Percentiles rank a stretch among this genome's conserved stretches.
These are phyloP conservation scores for Tympanuchus pallidicinctus DNA, from an alignment of 2,113 vertebrate species.

Conservation along the genomic window DNA sequence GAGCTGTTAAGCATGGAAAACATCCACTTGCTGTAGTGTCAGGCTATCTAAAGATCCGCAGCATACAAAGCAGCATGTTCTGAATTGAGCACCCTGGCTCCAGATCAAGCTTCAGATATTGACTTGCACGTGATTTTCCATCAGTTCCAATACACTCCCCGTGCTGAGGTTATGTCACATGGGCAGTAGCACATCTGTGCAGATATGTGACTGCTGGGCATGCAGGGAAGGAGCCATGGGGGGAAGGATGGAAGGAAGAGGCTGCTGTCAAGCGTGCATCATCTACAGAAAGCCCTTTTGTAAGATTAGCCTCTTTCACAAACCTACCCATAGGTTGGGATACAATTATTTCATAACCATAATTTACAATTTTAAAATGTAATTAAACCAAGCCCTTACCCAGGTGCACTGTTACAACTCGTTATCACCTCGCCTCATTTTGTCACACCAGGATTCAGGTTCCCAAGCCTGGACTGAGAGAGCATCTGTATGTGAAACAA, in stretches of 20 bases:
- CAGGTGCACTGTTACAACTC: not conserved
- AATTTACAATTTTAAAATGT: too few relatives aligned
- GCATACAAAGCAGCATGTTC: accelerated
- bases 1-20: not conserved
- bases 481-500: accelerated
- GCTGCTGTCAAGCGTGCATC: not conserved
- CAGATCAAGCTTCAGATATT: not conserved
- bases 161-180: not conserved
- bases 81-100: not conserved
- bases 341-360: not conserved
- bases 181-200: not conserved
- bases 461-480: too few relatives aligned
- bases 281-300: not conserved
- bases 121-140: not conserved
- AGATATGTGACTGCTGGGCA: not conserved
- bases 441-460: not conserved
- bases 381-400: not conserved
- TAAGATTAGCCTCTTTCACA: not conserved
- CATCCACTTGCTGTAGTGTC: not conserved
- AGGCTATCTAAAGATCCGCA: accelerated
- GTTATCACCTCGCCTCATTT: not conserved
- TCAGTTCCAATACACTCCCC: accelerated
- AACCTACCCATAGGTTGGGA: not conserved
- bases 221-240: not conserved
- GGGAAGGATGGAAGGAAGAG: too few relatives aligned